Conservation (phyloP, 2,113 vertebrate species). For the Protomyctophum bolini region DNA sequence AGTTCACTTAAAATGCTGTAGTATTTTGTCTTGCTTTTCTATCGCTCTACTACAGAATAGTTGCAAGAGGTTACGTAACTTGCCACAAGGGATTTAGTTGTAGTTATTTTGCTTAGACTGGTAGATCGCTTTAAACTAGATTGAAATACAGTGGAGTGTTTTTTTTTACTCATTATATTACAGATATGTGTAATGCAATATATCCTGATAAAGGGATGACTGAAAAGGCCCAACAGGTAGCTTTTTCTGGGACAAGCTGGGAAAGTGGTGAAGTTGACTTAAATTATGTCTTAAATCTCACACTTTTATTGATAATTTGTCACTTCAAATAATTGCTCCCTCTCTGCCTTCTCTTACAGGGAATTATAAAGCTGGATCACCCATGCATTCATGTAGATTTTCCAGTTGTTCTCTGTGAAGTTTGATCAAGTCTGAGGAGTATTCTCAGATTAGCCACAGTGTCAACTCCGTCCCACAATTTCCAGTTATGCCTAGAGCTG, state of each 20-base stretch:
- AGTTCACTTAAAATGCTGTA: no score
- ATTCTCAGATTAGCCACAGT: slow-evolving; percentile 48
- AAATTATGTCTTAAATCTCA: not conserved
- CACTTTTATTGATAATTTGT: not conserved
- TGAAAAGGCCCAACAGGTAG: not conserved
- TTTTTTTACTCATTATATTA: no score
- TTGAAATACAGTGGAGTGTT: no score
- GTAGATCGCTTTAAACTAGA: no score
- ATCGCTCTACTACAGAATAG: no score
- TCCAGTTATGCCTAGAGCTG: slow-evolving; percentile 34
- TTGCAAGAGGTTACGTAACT: no score
- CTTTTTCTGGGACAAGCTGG: not conserved
- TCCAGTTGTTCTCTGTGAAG: slow-evolving; percentile 95
- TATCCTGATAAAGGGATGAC: not conserved
- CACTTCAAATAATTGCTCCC: not conserved
- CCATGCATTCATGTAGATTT: slow-evolving; percentile 98
- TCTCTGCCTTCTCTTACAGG: slow-evolving; percentile 75
- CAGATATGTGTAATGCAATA: no score
- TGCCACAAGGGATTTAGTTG: no score
- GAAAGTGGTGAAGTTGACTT: not conserved
- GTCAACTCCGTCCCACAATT: slow-evolving; percentile 68
- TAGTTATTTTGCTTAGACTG: no score
- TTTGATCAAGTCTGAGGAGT: slow-evolving; percentile 77
- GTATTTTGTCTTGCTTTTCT: no score
- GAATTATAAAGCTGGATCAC: slow-evolving; percentile 93